These are phyloP conservation scores for Oithona nana DNA, from an alignment of 2,888 invertebrate genomes.

Conservation along the genomic window DNA sequence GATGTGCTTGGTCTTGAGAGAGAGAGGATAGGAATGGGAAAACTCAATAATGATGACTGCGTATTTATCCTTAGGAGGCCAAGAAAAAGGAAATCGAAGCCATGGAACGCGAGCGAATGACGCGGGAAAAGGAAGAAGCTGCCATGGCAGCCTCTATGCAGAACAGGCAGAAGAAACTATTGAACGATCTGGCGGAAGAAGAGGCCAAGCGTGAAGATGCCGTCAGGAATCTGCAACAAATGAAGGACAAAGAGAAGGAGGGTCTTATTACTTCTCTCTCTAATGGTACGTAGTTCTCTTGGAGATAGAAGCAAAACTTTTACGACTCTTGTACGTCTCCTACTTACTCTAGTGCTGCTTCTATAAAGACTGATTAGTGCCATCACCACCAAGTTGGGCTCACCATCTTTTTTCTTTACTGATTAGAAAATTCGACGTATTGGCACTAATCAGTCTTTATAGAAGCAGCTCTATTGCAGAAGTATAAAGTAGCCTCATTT, in stretches of 20 bases:
- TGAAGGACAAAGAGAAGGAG: conserved; percentile 13
- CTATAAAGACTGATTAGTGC: no score
- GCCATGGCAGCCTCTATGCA: background rate
- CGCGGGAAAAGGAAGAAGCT: conserved; percentile 22
- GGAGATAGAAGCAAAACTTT: no score
- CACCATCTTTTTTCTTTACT: no score
- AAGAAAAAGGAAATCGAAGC: conserved; percentile 35
- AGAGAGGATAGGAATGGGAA: background rate
- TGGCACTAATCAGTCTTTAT: no score
- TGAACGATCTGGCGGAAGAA: conserved; percentile 6
- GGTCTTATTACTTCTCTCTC: conserved; percentile 6
- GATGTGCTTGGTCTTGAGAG: no score
- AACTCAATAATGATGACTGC: background rate
- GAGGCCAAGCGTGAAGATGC: conserved; percentile 10
- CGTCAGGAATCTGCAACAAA: conserved; percentile 4
- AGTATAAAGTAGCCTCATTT: no score
- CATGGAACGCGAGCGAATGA: conserved; percentile 43
- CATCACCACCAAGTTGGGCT: no score
- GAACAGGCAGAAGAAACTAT: background rate
- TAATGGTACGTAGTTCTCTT: no score
- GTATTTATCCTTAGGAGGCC: conserved; percentile 31
- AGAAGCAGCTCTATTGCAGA: no score
- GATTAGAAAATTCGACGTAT: no score
- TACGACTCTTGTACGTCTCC: no score
- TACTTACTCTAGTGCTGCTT: no score